phyloP scores from a whole-genome alignment of 2,797 vertebrate species.

The Xerus rutilus region DNA sequence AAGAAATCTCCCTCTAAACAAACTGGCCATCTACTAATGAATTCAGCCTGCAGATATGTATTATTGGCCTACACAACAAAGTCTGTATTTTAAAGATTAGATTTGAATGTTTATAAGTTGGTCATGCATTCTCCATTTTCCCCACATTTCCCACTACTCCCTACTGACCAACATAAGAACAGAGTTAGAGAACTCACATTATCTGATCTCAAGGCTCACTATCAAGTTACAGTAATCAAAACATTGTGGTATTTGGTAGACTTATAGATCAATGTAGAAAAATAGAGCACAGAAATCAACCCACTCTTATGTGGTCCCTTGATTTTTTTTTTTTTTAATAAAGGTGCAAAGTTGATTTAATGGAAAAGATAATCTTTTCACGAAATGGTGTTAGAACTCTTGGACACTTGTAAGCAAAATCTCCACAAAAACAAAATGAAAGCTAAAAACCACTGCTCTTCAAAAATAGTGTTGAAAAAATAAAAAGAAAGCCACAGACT shows the following conservation, averaged over 20 bases:
- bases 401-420: neutral
- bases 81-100: neutral
- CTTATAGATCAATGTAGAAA: neutral
- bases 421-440: neutral
- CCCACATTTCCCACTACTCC: neutral
- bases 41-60: neutral
- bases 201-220: neutral
- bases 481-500: slow-evolving; percentile 42
- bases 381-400: slow-evolving; percentile 10
- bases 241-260: neutral
- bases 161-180: neutral
- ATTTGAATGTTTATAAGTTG: neutral
- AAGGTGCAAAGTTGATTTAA: slow-evolving; percentile 9
- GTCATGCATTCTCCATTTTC: neutral
- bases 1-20: neutral
- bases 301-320: neutral
- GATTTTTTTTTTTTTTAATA: neutral
- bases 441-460: slow-evolving; percentile 40
- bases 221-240: neutral
- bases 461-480: slow-evolving; percentile 2
- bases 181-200: neutral
- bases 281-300: slow-evolving; percentile 4
- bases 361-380: slow-evolving; percentile 39
- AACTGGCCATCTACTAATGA: neutral
- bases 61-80: neutral